These are phyloP conservation scores for Pipistrellus kuhlii DNA, from an alignment of 2,797 vertebrate species.

Conservation along the genomic window DNA sequence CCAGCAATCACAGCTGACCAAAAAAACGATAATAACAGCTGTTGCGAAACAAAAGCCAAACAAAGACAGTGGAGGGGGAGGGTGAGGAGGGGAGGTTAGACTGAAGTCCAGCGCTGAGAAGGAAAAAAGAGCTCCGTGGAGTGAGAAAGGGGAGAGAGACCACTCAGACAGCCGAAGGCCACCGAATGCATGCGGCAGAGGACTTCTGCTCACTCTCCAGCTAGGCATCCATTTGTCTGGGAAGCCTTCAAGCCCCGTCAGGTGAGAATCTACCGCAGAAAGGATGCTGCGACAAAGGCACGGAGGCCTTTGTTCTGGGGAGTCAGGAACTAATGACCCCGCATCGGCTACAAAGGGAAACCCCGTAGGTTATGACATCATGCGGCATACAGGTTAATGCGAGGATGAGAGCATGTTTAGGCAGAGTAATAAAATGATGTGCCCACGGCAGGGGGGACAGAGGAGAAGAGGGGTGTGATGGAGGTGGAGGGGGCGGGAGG, in stretches of 20 bases:
- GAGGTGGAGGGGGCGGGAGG: conserved; percentile 67
- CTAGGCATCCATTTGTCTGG: conserved; percentile 88
- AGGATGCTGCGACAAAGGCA: conserved; percentile 89
- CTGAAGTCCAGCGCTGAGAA: conserved; percentile 91
- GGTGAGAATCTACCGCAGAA: conserved; percentile 89
- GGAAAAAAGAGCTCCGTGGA: conserved; percentile 92
- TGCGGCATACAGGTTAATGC: conserved; percentile 85
- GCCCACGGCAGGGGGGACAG: conserved; percentile 66
- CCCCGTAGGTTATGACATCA: conserved; percentile 85
- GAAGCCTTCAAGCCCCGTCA: conserved; percentile 86
- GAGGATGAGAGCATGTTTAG: conserved; percentile 83
- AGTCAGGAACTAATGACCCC: conserved; percentile 90
- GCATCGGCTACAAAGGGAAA: conserved; percentile 88
- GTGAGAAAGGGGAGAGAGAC: conserved; percentile 90
- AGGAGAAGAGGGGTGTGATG: conserved; percentile 66
- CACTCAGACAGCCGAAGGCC: conserved; percentile 86
- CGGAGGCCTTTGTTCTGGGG: conserved; percentile 87
- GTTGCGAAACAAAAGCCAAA: conserved; percentile 99
- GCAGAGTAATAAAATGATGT: conserved; percentile 84
- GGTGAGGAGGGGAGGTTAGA: conserved; percentile 95
- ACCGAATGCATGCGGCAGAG: conserved; percentile 86
- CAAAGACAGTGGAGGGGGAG: conserved; percentile 89
- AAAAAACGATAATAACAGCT: conserved; percentile 99
- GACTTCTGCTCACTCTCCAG: conserved; percentile 90
- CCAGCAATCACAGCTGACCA: conserved; percentile 99